Evolutionary conservation across 2,113 vertebrate genomes (phyloP), one percentile per base, ranked within the genome.

Genomic region (Lycocorax pyrrhopterus): DNA sequence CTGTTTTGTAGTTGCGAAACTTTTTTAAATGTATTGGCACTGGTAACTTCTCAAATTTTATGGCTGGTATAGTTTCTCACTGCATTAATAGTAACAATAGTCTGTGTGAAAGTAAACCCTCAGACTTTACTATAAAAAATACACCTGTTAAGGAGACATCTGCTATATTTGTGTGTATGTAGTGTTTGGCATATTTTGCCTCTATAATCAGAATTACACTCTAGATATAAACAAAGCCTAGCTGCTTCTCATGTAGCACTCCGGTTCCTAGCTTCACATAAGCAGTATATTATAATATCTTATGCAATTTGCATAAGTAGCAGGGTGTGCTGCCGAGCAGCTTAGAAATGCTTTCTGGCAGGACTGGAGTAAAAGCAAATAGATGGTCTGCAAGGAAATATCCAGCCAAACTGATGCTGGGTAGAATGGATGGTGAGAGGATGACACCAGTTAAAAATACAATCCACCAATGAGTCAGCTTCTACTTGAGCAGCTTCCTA

Each of bases 381-480:
- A 33, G 44, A 51, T 59, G 35, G 35, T 39, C 39, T 90, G 52
- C 73, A 64, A 29, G 47, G 27, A 78, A 84, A 60, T 52, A 55
- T 1, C 51, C 35, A 92, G 49, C 37, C 72, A 90, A 35, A 56
- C 12, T 60, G 19, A 53, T 72, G 71, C 76, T 84, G 64, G 59
- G 32, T 44, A 64, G 51, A 95, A 43, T 52, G 27, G 16, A 77
- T 59, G 79, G 56, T 4, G 10, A 75, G 75, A 74, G 74, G 53
- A 76, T 52, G 46, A 56, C 37, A 88, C 23, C 27, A 46, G 73
- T 52, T 90, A 94, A 95, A 97, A 95, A 81, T 74, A 88, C 13
- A 77, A 84, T 39, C 27, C 63, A 73, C 26, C 41, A 64, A 21
- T 89, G 77, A 94, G 49, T 94, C 80, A 84, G 69, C 17, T 89